Evolutionary conservation across 2,888 invertebrate genomes (phyloP).

Genomic region (Chymomyza fuscimana): DNA sequence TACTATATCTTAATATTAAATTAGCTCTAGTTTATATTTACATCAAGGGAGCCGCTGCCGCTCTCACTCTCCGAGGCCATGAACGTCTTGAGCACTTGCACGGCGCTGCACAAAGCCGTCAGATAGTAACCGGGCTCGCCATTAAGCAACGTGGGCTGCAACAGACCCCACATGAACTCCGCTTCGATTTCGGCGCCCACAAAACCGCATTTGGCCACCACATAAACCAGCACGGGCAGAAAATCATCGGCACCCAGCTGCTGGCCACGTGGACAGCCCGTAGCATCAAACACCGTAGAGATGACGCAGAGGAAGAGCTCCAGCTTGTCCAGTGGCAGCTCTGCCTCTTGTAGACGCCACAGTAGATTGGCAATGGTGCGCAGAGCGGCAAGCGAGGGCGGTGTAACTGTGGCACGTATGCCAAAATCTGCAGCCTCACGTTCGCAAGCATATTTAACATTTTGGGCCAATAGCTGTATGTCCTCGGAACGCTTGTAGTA

Average conservation of each 20-base stretch:
- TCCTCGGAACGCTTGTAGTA: slow-evolving; percentile 90
- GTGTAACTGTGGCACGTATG: slow-evolving; percentile 84
- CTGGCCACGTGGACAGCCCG: slow-evolving; percentile 78
- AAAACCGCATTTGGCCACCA: slow-evolving; percentile 92
- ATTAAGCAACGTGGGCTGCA: slow-evolving; percentile 93
- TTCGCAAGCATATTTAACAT: slow-evolving; percentile 79
- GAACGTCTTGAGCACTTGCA: slow-evolving; percentile 81
- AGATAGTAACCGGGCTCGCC: slow-evolving; percentile 98
- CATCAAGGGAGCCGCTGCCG: slow-evolving; percentile 79
- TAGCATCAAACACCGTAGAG: slow-evolving; percentile 90
- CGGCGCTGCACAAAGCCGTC: slow-evolving; percentile 95
- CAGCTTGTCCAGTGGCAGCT: slow-evolving; percentile 95
- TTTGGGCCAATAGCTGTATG: slow-evolving; percentile 84
- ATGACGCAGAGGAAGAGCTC: slow-evolving; percentile 94
- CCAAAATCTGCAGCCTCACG: slow-evolving; percentile 78
- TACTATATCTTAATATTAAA: not conserved
- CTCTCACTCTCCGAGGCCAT: slow-evolving; percentile 79
- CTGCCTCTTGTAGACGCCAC: slow-evolving; percentile 91
- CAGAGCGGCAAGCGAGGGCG: slow-evolving; percentile 88
- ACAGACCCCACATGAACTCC: slow-evolving; percentile 96
- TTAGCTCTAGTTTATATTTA: slow-evolving; percentile 59
- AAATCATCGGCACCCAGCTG: slow-evolving; percentile 92
- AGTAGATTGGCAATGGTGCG: slow-evolving; percentile 89
- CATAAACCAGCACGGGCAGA: slow-evolving; percentile 94
- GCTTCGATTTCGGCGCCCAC: slow-evolving; percentile 97